Percentiles rank a stretch among this genome's conserved stretches.
Evolutionary conservation across 2,797 vertebrate genomes (phyloP).

Genomic region (Pipistrellus kuhlii): DNA sequence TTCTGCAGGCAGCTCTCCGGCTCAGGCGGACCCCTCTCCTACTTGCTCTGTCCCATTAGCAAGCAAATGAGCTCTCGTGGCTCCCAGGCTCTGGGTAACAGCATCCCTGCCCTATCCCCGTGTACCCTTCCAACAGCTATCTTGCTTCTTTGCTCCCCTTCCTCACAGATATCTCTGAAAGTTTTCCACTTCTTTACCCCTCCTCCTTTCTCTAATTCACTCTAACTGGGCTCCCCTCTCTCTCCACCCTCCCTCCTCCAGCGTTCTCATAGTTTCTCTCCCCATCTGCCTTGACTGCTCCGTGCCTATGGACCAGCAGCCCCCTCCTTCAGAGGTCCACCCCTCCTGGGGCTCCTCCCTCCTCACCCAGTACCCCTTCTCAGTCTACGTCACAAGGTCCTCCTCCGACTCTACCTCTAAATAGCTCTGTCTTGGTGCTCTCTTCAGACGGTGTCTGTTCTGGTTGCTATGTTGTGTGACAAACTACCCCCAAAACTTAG

Average conservation of each 20-base stretch:
- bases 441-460: neutral
- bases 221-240: neutral
- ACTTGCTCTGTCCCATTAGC: neutral
- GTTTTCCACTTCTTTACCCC: neutral
- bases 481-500: neutral
- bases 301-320: neutral
- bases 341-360: neutral
- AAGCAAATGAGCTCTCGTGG: neutral
- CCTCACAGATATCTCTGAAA: neutral
- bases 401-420: neutral
- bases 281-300: neutral
- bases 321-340: neutral
- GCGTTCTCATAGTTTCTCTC: neutral
- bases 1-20: neutral
- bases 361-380: neutral
- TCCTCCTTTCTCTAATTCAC: neutral
- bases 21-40: neutral
- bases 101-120: neutral
- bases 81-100: neutral
- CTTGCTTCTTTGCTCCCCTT: neutral
- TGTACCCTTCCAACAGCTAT: neutral
- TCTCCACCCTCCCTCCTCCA: accelerated
- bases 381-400: neutral
- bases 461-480: neutral
- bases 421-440: neutral